phyloP scores from a whole-genome alignment of 2,888 invertebrate genomes.

The Drosophila bunnanda region DNA sequence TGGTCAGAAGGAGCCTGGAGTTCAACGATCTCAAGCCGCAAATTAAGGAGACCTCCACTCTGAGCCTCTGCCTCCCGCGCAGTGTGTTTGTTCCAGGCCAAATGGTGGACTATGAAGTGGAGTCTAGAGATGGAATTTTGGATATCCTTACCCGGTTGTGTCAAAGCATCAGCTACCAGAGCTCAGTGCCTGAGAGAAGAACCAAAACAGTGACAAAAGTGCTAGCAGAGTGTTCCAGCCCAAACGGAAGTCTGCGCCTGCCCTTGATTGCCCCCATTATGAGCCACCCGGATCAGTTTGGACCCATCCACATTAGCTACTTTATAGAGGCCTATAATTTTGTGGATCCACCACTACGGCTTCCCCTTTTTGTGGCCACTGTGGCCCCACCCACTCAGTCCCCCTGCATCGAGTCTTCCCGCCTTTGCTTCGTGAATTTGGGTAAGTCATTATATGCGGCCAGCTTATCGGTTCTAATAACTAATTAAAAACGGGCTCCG shows the following conservation, averaged over 20 bases:
- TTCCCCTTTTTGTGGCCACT: constrained; percentile 60
- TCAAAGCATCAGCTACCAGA: constrained; percentile 53
- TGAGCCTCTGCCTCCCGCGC: constrained; percentile 51
- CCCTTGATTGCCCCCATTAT: constrained; percentile 64
- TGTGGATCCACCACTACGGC: constrained; percentile 17
- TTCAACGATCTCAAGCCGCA: constrained; percentile 47
- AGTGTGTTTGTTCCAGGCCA: constrained; percentile 73
- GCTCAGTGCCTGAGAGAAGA: constrained; percentile 46
- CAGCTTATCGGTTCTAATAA: not conserved
- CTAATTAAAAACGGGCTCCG: constrained; percentile 1
- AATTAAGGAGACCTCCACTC: not conserved
- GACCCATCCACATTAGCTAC: constrained; percentile 53
- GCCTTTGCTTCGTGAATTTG: constrained; percentile 54
- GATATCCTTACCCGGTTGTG: constrained; percentile 52
- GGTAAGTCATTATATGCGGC: constrained; percentile 40
- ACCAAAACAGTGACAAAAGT: constrained; percentile 47
- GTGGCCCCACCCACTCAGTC: constrained; percentile 58
- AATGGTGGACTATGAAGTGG: constrained; percentile 50
- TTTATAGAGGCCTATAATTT: constrained; percentile 49
- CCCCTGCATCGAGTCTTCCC: not conserved
- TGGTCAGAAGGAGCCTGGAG: constrained; percentile 59
- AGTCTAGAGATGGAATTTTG: not conserved
- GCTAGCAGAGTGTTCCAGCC: constrained; percentile 42
- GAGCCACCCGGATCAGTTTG: constrained; percentile 27
- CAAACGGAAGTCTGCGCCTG: constrained; percentile 48